These are phyloP conservation scores for Clivina fossor DNA, from an alignment of 2,888 invertebrate species.

Conservation along the genomic window DNA sequence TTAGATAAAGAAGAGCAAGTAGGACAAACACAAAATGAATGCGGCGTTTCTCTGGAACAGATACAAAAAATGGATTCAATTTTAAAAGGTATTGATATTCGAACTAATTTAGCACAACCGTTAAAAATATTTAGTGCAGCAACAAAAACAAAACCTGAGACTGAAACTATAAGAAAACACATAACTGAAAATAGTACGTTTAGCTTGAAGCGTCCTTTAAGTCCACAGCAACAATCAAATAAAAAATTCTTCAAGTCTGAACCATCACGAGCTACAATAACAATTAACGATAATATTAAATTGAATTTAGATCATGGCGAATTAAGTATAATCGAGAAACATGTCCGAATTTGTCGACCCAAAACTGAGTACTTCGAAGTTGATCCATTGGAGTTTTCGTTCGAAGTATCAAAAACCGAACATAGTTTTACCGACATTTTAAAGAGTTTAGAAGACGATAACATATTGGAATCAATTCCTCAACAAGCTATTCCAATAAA, in stretches of 20 bases:
- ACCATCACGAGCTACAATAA: constrained; percentile 47
- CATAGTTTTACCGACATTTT: constrained; percentile 46
- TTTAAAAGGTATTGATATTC: constrained; percentile 34
- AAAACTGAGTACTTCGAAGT: constrained; percentile 44
- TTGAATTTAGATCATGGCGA: constrained; percentile 49
- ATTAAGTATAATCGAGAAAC: constrained; percentile 42
- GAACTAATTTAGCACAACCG: constrained; percentile 1
- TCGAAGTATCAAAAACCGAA: constrained; percentile 44
- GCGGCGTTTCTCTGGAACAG: constrained; percentile 34
- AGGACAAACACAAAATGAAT: constrained; percentile 10
- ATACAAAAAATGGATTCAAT: constrained; percentile 37
- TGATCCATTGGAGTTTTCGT: constrained; percentile 44
- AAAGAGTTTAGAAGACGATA: constrained; percentile 50
- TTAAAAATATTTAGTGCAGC: constrained; percentile 3
- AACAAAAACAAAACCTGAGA: background rate
- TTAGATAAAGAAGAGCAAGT: constrained; percentile 38
- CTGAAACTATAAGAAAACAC: background rate
- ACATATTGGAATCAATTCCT: constrained; percentile 48
- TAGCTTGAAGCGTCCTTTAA: constrained; percentile 31
- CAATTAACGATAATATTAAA: constrained; percentile 51
- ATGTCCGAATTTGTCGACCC: constrained; percentile 20
- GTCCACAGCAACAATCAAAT: constrained; percentile 40
- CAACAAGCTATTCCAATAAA: constrained; percentile 32
- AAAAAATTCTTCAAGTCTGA: constrained; percentile 55
- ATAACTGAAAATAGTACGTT: background rate